Evolutionary conservation across 2,113 vertebrate species (phyloP).

Genomic region (Halichoeres trimaculatus): DNA sequence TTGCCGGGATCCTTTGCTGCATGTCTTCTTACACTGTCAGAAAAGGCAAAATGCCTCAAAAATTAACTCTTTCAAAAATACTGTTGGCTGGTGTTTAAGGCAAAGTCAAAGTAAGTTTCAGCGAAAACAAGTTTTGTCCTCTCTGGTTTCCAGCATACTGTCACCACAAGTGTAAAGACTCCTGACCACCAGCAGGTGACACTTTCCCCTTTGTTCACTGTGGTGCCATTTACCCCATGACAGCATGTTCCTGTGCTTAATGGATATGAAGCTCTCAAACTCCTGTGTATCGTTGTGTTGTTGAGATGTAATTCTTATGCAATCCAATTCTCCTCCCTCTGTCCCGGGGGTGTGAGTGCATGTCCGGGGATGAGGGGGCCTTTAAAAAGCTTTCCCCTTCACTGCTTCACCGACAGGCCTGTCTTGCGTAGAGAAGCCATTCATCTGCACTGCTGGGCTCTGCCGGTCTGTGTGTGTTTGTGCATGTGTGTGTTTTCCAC

Average conservation of each 20-base stretch:
- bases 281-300: constrained; percentile 20
- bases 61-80: no score
- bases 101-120: not conserved
- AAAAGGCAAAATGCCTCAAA: no score
- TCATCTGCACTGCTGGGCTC: constrained; percentile 69
- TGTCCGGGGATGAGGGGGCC: constrained; percentile 60
- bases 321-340: constrained; percentile 57
- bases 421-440: constrained; percentile 64
- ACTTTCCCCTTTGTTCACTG: constrained; percentile 78
- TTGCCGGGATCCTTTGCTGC: no score
- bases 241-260: constrained; percentile 49
- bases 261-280: constrained; percentile 42
- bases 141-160: not conserved
- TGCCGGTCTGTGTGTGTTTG: constrained; percentile 37
- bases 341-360: constrained; percentile 70
- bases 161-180: constrained; percentile 63
- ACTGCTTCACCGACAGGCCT: constrained; percentile 65
- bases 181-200: constrained; percentile 81
- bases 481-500: constrained; percentile 39
- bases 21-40: no score
- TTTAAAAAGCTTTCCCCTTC: constrained; percentile 76
- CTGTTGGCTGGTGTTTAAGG: not conserved
- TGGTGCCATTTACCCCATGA: constrained; percentile 47
- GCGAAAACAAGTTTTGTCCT: not conserved
- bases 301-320: constrained; percentile 65